These are phyloP conservation scores for Thelaira solivaga DNA, from an alignment of 2,888 invertebrate species.

Conservation along the genomic window DNA sequence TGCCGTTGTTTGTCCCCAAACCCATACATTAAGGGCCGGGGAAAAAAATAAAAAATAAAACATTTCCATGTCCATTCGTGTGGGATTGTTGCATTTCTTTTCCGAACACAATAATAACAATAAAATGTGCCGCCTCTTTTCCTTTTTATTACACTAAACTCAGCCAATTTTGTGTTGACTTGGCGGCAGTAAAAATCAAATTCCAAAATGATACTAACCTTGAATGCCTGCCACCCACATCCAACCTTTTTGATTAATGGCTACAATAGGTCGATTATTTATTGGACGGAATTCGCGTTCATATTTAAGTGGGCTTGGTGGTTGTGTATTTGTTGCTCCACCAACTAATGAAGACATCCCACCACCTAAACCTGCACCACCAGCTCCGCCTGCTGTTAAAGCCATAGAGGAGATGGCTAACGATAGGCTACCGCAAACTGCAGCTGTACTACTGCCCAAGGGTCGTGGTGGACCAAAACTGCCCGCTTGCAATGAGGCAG, in stretches of 20 bases:
- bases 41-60: too few species aligned
- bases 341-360: constrained; percentile 46
- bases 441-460: constrained; percentile 72
- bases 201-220: constrained; percentile 74
- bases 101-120: too few species aligned
- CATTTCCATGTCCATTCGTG: too few species aligned
- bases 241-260: constrained; percentile 87
- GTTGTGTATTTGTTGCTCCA: constrained; percentile 66
- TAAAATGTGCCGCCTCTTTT: too few species aligned
- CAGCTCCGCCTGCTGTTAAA: constrained; percentile 67
- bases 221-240: constrained; percentile 89
- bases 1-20: too few species aligned
- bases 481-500: constrained; percentile 65
- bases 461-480: constrained; percentile 67
- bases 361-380: constrained; percentile 55
- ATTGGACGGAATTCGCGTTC: constrained; percentile 81
- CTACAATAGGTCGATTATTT: constrained; percentile 81
- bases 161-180: too few species aligned
- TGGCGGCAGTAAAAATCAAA: too few species aligned
- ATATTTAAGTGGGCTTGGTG: constrained; percentile 78
- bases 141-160: too few species aligned
- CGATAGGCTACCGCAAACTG: constrained; percentile 74
- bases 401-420: constrained; percentile 72
- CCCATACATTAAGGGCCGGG: too few species aligned
- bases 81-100: too few species aligned